Conservation (phyloP, 2,888 invertebrate genomes). For the Lumbricus terrestris region DNA sequence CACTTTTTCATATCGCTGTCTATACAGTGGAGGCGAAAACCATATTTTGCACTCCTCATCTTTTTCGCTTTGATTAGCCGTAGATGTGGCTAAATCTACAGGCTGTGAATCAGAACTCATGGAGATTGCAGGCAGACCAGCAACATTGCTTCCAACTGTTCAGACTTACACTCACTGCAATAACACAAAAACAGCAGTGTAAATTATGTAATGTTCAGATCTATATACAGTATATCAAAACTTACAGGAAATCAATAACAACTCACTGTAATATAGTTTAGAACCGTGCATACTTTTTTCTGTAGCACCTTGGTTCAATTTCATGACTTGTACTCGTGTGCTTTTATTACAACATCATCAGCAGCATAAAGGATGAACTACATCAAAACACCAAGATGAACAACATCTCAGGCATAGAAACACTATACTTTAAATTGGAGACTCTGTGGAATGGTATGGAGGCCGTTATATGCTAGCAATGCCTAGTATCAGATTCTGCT, state of each 20-base stretch:
- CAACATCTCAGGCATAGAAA: no score
- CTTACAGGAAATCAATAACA: neutral
- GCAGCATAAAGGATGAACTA: no score
- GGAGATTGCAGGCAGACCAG: no score
- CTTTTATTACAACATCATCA: no score
- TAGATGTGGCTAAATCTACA: neutral
- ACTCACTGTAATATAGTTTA: no score
- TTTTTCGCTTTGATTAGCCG: neutral
- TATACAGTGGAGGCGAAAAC: slow-evolving; percentile 17
- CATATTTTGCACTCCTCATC: neutral
- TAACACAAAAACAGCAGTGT: neutral
- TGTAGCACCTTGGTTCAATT: neutral
- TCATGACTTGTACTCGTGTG: no score
- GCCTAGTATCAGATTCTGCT: no score
- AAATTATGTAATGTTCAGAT: neutral
- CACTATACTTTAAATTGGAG: no score
- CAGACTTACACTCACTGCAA: neutral
- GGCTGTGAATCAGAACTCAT: neutral
- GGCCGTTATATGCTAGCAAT: no score
- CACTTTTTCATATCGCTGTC: slow-evolving; percentile 18
- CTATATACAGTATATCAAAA: neutral
- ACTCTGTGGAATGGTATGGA: no score
- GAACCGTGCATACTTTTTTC: neutral
- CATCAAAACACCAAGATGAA: no score
- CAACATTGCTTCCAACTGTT: neutral